Base-by-base conservation (phyloP, 2,888 invertebrate genomes). In the Ceriagrion tenellum region DNA sequence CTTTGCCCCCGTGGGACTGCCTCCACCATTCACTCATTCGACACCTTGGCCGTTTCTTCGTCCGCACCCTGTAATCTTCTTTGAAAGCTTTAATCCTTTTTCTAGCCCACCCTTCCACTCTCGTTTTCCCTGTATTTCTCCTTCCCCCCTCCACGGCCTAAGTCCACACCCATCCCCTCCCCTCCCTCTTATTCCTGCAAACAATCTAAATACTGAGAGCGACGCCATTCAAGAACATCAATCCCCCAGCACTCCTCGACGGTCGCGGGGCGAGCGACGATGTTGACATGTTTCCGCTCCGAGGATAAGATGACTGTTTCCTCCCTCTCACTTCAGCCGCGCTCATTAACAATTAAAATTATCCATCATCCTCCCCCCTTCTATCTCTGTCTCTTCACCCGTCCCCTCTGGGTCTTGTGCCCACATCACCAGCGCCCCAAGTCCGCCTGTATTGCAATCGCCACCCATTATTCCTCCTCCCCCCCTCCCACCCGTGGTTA, bases 291-390 rank as follows among this genome's bases (percentile, higher is more conserved):
- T 81, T 81, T 81, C 81, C 30, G 16, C 81, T 35, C 35, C n/a
- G 69, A 69, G n/a, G 26, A 20, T 1, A 20, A n/a, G 35, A 35
- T 81, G 30, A 18, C 81, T 81, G 26, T n/a, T 69, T n/a, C 8
- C 69, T 8, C 47, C 8, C 69, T 69, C 69, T n/a, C 69, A 4
- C 23, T 12, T n/a, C 69, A 6, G 69, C 81, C 81, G 8, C 35
- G 35, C 81, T 81, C 81, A 81, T 81, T 81, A 81, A 81, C 81
- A 81, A 81, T 81, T 81, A 81, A 81, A 81, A 81, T 81, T 81
- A 81, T 81, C 81, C 81, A 81, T 81, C 81, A 35, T 35, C 81
- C 35, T 35, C 81, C 35, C 8, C 35, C 81, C 81, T n/a, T n/a
- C n/a, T n/a, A n/a, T n/a, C n/a, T n/a, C n/a, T n/a, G n/a, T n/a